Evolutionary conservation across 1,140 invertebrate genomes (phyloP).

Genomic region (Aphelinus atriplicis): DNA sequence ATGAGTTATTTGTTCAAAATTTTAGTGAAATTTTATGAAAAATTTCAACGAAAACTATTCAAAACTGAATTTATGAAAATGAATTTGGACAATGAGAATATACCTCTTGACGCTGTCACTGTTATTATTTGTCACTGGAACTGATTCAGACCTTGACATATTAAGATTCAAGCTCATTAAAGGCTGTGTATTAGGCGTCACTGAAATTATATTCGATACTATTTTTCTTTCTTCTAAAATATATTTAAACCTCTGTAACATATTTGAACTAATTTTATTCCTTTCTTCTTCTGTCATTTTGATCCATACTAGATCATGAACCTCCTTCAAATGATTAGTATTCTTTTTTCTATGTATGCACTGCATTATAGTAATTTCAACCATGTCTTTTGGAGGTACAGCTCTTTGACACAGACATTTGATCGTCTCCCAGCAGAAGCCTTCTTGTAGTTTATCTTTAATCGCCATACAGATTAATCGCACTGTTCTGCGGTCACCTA

Average conservation of each 20-base stretch:
- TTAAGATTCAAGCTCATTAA: not conserved
- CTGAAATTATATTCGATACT: not conserved
- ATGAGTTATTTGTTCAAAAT: too few relatives aligned
- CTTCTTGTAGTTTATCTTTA: constrained; percentile 16
- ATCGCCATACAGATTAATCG: constrained; percentile 9
- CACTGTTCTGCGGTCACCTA: constrained; percentile 1
- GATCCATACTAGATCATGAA: constrained; percentile 15
- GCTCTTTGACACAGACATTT: constrained; percentile 10
- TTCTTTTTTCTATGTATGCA: constrained; percentile 28
- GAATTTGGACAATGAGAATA: too few relatives aligned
- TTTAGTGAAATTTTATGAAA: too few relatives aligned
- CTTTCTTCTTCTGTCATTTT: constrained; percentile 21
- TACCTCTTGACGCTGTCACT: too few relatives aligned
- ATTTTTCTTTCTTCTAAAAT: too few relatives aligned
- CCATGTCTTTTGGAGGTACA: constrained; percentile 21
- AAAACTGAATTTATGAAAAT: too few relatives aligned
- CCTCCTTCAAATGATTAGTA: constrained; percentile 11
- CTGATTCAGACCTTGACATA: not conserved
- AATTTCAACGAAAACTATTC: too few relatives aligned
- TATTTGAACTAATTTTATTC: constrained; percentile 5
- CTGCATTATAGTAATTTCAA: constrained; percentile 22
- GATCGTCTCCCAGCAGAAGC: constrained; percentile 33
- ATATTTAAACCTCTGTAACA: constrained; percentile 7
- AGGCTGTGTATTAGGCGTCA: not conserved
- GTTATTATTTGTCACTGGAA: too few relatives aligned